phyloP scores from a whole-genome alignment of 2,888 invertebrate genomes.

The Yponomeuta malinellus region DNA sequence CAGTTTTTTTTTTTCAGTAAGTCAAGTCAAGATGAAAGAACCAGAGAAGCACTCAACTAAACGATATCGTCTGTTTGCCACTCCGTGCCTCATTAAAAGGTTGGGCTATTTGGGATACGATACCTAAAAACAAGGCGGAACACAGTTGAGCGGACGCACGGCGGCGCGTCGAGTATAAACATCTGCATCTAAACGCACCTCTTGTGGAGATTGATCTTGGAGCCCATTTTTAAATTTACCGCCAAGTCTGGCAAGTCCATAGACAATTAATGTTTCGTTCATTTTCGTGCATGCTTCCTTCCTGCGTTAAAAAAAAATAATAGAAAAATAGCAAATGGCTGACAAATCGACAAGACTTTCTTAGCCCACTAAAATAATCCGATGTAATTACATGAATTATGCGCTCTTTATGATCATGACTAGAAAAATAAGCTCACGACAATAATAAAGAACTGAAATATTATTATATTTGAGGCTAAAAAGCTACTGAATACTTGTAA shows the following conservation, averaged over 20 bases:
- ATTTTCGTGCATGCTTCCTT: too few species aligned
- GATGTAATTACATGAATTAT: constrained; percentile 77
- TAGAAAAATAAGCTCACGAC: constrained; percentile 72
- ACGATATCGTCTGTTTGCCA: too few species aligned
- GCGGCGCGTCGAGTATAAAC: too few species aligned
- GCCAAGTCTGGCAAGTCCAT: background rate
- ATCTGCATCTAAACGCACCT: too few species aligned
- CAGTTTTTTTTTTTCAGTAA: too few species aligned
- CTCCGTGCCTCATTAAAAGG: too few species aligned
- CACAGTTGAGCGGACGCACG: too few species aligned
- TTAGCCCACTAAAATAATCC: constrained; percentile 66
- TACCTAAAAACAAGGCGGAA: too few species aligned
- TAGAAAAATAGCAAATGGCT: constrained; percentile 60
- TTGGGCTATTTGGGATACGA: too few species aligned
- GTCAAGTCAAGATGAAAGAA: too few species aligned
- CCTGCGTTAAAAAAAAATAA: background rate
- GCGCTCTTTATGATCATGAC: constrained; percentile 75
- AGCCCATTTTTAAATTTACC: background rate
- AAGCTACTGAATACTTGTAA: constrained; percentile 39
- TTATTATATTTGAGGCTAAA: constrained; percentile 53
- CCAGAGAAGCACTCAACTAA: too few species aligned
- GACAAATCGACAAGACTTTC: constrained; percentile 69
- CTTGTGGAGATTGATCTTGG: background rate
- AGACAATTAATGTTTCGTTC: background rate
- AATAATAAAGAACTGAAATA: constrained; percentile 50